Evolutionary conservation across 37 sponge, comb jelly and placozoan genomes (phyloP), one percentile per base, ranked within the genome.

Genomic region (Spongilla lacustris): DNA sequence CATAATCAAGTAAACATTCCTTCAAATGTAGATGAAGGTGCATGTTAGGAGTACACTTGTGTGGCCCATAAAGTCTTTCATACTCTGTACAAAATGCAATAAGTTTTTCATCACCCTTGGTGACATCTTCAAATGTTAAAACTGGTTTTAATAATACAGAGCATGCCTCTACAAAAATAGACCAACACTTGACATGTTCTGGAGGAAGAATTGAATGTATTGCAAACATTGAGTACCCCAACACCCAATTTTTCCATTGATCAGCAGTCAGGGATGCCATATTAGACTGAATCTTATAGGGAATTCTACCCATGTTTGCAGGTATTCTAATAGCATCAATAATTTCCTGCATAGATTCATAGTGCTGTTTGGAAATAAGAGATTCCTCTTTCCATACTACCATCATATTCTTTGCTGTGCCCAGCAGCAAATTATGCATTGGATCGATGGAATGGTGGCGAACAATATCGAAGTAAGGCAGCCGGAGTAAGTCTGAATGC

Each of bases 401-500:
- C 17, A 81, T 33, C 28, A 74, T 28, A 77, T 91, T 41, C 21
- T 91, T 85, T 0, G 87, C 86, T 50, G 49, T 76, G 0, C 91
- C 86, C 12, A 82, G 66, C 27, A 85, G 85, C 50, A 91, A 35
- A 33, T 84, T 84, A 35, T 92, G 92, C 88, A 92, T 87, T 12
- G 88, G 88, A 77, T 92, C 92, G 38, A 91, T 83, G 25, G 67
- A 69, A 80, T 82, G 83, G 22, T 19, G 48, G 11, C 81, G 58
- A 32, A 83, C 66, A 37, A 80, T 67, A 36, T 87, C 81, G 83
- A 87, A 83, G 66, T 87, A 83, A 0, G 84, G 69, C 9, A 91
- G 75, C 17, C 37, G 2, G 2, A 83, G 36, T 11, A 91, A 80
- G 17, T 79, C 75, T 23, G 84, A 83, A 37, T 87, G 87, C 33